phyloP scores from a whole-genome alignment of 2,113 vertebrate species.

The Leptodactylus fuscus region DNA sequence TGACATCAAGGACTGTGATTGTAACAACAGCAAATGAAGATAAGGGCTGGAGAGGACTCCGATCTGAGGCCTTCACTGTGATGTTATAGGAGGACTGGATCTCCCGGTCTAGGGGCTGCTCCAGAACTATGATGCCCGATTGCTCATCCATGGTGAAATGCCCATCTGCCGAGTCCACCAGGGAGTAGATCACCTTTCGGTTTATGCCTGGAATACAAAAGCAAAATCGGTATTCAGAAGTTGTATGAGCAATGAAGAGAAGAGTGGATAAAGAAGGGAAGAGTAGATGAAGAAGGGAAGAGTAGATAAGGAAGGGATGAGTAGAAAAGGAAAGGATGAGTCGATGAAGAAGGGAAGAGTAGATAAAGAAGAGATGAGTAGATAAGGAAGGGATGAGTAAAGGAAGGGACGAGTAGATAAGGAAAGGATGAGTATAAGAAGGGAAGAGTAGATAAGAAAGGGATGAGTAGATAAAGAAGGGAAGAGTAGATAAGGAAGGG shows the following conservation, averaged over 20 bases:
- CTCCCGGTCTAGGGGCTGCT: constrained; percentile 89
- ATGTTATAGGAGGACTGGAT: constrained; percentile 87
- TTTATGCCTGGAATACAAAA: constrained; percentile 79
- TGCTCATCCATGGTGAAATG: constrained; percentile 89
- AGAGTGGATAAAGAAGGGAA: background rate
- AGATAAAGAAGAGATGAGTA: background rate
- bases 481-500: background rate
- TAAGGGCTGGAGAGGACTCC: constrained; percentile 79
- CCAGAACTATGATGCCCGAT: constrained; percentile 88
- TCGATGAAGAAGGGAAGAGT: background rate
- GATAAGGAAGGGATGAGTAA: background rate
- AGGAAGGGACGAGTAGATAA: background rate
- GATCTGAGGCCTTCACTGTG: constrained; percentile 85
- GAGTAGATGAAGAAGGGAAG: background rate
- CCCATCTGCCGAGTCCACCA: constrained; percentile 82
- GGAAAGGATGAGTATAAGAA: background rate
- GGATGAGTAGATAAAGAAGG: too few species aligned
- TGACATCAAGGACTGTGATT: constrained; percentile 92
- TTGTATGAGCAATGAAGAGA: background rate
- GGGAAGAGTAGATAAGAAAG: background rate
- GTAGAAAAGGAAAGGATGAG: background rate
- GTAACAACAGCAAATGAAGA: constrained; percentile 86
- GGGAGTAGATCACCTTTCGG: constrained; percentile 86
- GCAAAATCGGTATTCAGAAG: background rate
- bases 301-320: background rate